Base-by-base conservation (phyloP, 1,140 invertebrate genomes). In the Trichogramma pretiosum region DNA sequence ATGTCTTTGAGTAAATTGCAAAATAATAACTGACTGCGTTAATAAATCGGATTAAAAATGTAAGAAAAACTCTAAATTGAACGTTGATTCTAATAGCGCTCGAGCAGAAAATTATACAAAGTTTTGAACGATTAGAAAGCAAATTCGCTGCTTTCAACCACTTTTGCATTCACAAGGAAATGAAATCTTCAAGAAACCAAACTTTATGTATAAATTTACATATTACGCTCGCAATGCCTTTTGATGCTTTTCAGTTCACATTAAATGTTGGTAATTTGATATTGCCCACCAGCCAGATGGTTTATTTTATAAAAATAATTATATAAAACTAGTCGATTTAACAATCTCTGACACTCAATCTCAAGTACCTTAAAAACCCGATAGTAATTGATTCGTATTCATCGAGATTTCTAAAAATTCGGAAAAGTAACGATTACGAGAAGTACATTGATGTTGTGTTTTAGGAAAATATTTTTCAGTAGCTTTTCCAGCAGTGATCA, bases 261-360 rank as follows among this genome's bases (percentile, higher is more conserved):
- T 33, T 24, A 34, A 30, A 41, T 13, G 39, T 33, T 28, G 19
- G 24, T 7, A 28, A 28, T 28, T 28, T 7, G 24, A 23, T 42
- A 36, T 40, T 55, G 48, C 36, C 61, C 64, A 67, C 67, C 65
- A 70, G 64, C 65, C 65, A 64, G n/a, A n/a, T 28, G 11, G 59
- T 61, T 58, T 67, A 54, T n/a, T 62, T 70, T 70, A 72, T 70
- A 70, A 70, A 70, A 72, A 70, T 72, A 72, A 72, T 69, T 69
- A 64, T 72, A 70, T 70, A 72, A 70, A 72, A 72, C 65, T 72
- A 68, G 67, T 70, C 69, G 67, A 68, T 70, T 68, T 65, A 56
- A 65, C 67, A 70, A 66, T 50, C 49, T 67, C 67, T 65, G 65
- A 68, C 52, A 56, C 55, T 66, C 66, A 70, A 72, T 70, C 69